These are phyloP conservation scores for Mizuhopecten yessoensis DNA, from an alignment of 1,140 invertebrate genomes.

Conservation along the genomic window DNA sequence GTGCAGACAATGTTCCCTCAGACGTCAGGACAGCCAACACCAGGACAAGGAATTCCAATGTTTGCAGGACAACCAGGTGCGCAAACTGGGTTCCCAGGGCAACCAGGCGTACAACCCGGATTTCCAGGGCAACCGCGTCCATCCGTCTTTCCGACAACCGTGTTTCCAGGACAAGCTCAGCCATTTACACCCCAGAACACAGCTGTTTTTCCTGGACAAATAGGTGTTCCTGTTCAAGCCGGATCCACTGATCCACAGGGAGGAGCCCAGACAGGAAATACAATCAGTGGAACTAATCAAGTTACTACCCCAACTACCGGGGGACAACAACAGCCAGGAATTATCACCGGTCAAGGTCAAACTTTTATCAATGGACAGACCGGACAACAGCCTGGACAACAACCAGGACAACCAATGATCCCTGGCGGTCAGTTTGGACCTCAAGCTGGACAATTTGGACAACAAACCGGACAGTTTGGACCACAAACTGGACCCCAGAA, in stretches of 20 bases:
- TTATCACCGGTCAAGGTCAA: slow-evolving; percentile 42
- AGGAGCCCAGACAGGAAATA: not conserved
- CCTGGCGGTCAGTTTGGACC: slow-evolving; percentile 42
- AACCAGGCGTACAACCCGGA: not conserved
- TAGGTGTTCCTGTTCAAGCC: not conserved
- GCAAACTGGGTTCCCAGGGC: not conserved
- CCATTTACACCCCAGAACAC: slow-evolving; percentile 39
- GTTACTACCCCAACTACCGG: not conserved
- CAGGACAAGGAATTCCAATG: not conserved
- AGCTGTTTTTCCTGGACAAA: not conserved
- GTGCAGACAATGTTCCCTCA: not conserved
- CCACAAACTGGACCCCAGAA: not conserved
- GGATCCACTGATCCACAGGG: not conserved
- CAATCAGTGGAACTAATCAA: slow-evolving; percentile 16
- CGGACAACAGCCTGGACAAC: slow-evolving; percentile 44
- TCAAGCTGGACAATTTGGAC: slow-evolving; percentile 5
- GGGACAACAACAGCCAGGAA: slow-evolving; percentile 41
- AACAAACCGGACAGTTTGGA: not conserved
- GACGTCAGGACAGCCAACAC: not conserved
- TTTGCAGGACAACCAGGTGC: not conserved
- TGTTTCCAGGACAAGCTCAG: slow-evolving; percentile 44
- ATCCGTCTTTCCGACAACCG: slow-evolving; percentile 2
- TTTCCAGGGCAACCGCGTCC: not conserved
- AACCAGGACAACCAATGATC: slow-evolving; percentile 46
- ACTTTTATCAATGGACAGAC: not conserved